phyloP scores from a whole-genome alignment of 2,888 invertebrate genomes.

The Acrobasis repandana region DNA sequence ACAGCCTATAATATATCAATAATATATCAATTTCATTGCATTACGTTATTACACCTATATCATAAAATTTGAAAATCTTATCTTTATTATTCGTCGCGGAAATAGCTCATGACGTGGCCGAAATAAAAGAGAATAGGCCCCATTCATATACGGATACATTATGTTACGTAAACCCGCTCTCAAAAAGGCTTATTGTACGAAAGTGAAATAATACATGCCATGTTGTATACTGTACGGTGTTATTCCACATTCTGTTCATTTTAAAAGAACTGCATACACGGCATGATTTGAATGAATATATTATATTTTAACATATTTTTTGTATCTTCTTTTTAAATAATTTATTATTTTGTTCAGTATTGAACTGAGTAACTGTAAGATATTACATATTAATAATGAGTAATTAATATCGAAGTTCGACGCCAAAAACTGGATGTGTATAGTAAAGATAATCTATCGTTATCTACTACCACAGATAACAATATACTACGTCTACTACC shows the following conservation, averaged over 20 bases:
- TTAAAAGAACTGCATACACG: not conserved
- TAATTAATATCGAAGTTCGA: constrained; percentile 3
- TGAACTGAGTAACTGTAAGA: not conserved
- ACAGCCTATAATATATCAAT: too few relatives aligned
- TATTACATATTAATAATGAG: not conserved
- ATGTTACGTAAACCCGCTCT: constrained; percentile 29
- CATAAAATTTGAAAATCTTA: not conserved
- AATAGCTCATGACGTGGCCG: not conserved
- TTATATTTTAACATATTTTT: not conserved
- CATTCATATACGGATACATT: constrained; percentile 28
- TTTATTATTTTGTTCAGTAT: too few relatives aligned
- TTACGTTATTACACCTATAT: not conserved
- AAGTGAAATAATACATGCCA: constrained; percentile 32
- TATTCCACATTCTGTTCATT: constrained; percentile 4
- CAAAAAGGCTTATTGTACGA: constrained; percentile 30
- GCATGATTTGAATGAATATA: not conserved
- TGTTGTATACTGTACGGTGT: constrained; percentile 21
- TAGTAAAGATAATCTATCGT: not conserved
- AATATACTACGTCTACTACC: too few relatives aligned
- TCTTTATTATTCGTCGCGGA: constrained; percentile 2
- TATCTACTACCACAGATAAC: not conserved
- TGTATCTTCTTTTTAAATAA: too few relatives aligned
- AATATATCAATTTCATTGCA: too few relatives aligned
- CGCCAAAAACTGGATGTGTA: constrained; percentile 1
- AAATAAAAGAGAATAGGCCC: constrained; percentile 16